Conservation (phyloP, 2,113 vertebrate species). For the Semnornis frantzii region DNA sequence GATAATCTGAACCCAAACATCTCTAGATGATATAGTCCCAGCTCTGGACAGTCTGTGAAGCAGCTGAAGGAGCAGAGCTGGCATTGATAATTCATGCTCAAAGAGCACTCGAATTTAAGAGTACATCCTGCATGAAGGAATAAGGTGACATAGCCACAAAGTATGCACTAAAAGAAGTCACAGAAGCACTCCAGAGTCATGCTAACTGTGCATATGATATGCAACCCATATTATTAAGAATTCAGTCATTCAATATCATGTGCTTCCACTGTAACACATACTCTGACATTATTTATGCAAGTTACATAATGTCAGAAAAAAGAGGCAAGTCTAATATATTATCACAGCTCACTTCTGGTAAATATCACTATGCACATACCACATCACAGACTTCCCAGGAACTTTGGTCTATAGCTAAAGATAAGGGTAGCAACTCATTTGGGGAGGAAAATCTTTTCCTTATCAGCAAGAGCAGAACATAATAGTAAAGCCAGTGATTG, state of each 20-base stretch:
- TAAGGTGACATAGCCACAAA: background rate
- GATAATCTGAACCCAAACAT: fast-evolving
- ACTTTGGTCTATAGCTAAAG: background rate
- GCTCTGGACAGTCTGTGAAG: background rate
- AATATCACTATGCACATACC: fast-evolving
- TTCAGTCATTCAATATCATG: background rate
- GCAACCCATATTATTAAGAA: fast-evolving
- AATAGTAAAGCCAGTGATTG: fast-evolving
- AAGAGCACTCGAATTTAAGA: background rate
- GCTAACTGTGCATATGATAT: background rate
- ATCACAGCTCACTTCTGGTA: background rate
- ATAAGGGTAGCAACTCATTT: background rate
- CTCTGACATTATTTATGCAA: background rate
- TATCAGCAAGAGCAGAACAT: background rate
- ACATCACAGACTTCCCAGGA: background rate
- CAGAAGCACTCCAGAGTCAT: background rate
- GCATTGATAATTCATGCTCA: background rate
- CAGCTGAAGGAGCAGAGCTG: background rate
- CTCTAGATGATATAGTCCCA: background rate
- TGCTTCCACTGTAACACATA: background rate
- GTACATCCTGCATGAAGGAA: background rate
- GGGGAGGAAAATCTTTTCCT: background rate
- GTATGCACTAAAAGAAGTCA: fast-evolving
- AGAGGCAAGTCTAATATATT: background rate
- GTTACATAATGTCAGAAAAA: background rate